A percentile compares a stretch with the other conserved stretches of the same genome.
Evolutionary conservation across 2,113 vertebrate species (phyloP).

Genomic region (Nestor notabilis): DNA sequence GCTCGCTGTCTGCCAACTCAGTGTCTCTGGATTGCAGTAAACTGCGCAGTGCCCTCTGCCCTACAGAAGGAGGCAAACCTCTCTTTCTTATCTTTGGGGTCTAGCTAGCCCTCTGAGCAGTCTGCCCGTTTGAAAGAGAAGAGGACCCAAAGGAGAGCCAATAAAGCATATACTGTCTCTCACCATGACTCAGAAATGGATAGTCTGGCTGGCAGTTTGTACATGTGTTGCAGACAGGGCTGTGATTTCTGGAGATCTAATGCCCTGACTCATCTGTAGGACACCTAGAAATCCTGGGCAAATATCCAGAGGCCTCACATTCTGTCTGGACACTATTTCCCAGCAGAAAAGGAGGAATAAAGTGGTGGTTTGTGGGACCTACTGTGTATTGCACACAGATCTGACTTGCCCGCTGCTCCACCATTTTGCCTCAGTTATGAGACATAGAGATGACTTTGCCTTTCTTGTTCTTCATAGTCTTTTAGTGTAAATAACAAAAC

Average conservation of each 20-base stretch:
- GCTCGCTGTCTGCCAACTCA: not conserved
- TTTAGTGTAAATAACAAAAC: not conserved
- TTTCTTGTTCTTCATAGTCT: not conserved
- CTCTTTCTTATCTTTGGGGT: not conserved
- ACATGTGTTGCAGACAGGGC: not conserved
- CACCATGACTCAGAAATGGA: not conserved
- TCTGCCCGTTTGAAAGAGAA: not conserved
- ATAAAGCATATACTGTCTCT: not conserved
- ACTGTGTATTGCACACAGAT: not conserved
- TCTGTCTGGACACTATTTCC: not conserved
- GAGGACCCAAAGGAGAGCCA: not conserved
- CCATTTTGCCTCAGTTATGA: not conserved
- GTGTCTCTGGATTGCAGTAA: not conserved
- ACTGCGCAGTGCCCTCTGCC: not conserved
- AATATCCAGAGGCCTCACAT: not conserved
- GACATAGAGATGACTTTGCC: not conserved
- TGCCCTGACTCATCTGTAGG: not conserved
- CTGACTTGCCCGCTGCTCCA: not conserved
- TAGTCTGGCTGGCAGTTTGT: not conserved
- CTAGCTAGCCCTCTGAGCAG: not conserved
- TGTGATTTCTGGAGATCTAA: not conserved
- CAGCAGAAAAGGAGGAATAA: not conserved
- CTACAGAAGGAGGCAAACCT: not conserved
- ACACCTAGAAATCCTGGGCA: not conserved
- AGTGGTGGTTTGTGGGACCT: not conserved